Conservation (phyloP, 2,888 invertebrate genomes). For the Agonum fuliginosum region DNA sequence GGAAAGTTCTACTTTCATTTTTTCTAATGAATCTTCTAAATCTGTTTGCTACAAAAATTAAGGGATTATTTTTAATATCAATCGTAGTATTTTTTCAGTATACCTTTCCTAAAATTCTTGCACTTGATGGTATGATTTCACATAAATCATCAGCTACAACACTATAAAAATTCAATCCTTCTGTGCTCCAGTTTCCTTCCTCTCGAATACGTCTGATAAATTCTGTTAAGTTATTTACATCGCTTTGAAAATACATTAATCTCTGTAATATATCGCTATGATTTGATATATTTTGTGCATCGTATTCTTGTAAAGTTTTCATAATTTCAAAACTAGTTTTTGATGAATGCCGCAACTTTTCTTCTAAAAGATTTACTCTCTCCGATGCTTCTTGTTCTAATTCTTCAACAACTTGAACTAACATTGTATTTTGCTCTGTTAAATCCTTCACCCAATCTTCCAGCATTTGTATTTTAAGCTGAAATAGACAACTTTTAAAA, state of each 20-base stretch:
- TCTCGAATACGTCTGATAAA: constrained; percentile 72
- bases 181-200: constrained; percentile 70
- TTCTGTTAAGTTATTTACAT: constrained; percentile 72
- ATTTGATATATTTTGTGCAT: constrained; percentile 48
- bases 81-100: neutral
- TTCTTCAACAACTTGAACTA: constrained; percentile 80
- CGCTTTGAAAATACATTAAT: constrained; percentile 68
- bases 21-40: constrained; percentile 15
- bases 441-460: constrained; percentile 81
- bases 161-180: constrained; percentile 72
- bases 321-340: constrained; percentile 53
- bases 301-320: constrained; percentile 51
- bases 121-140: neutral
- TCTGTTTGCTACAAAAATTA: constrained; percentile 17
- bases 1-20: constrained; percentile 30
- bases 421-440: constrained; percentile 80
- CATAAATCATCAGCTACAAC: constrained; percentile 70
- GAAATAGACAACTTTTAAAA: constrained; percentile 62
- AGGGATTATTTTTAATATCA: neutral
- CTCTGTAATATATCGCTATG: constrained; percentile 68
- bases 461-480: constrained; percentile 81
- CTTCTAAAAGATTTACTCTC: constrained; percentile 75
- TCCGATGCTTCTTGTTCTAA: constrained; percentile 80
- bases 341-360: constrained; percentile 70
- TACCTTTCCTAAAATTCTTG: constrained; percentile 35